Percentiles rank a stretch among this genome's conserved stretches.
Evolutionary conservation across 1,140 invertebrate genomes (phyloP).

Genomic region (Atta colombica): DNA sequence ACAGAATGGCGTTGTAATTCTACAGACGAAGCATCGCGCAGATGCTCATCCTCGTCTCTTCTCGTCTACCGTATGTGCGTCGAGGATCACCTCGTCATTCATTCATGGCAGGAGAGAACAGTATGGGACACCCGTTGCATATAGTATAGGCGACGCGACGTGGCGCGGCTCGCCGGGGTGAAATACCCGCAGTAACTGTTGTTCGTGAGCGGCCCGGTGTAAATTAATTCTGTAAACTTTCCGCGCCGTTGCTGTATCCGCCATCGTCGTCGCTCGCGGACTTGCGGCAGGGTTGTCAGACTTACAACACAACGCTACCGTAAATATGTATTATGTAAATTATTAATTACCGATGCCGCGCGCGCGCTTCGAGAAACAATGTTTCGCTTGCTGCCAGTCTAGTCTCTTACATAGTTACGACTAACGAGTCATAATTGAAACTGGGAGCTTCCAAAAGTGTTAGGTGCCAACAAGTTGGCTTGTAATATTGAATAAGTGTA

Average conservation of each 20-base stretch:
- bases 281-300: slow-evolving; percentile 12
- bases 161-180: slow-evolving; percentile 5
- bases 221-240: slow-evolving; percentile 62
- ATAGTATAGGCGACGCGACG: slow-evolving; percentile 29
- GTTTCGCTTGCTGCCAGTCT: slow-evolving; percentile 36
- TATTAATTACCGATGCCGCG: slow-evolving; percentile 55
- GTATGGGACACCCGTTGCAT: slow-evolving; percentile 44
- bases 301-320: slow-evolving; percentile 32
- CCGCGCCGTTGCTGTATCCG: slow-evolving; percentile 37
- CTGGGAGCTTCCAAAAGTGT: slow-evolving; percentile 16
- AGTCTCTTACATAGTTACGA: slow-evolving; percentile 25
- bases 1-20: slow-evolving; percentile 54
- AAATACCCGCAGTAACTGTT: slow-evolving; percentile 55
- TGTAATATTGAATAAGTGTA: slow-evolving; percentile 8
- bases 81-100: slow-evolving; percentile 61
- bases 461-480: slow-evolving; percentile 34
- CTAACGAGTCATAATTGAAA: slow-evolving; percentile 54
- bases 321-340: slow-evolving; percentile 63
- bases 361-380: slow-evolving; percentile 22
- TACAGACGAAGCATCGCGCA: slow-evolving; percentile 5
- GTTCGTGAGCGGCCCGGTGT: slow-evolving; percentile 56
- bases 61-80: background rate
- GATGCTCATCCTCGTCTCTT: slow-evolving; percentile 37
- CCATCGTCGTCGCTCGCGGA: slow-evolving; percentile 30
- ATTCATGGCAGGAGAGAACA: slow-evolving; percentile 50